Evolutionary conservation across 2,888 invertebrate genomes (phyloP).

Genomic region (Drosophila lutescens): DNA sequence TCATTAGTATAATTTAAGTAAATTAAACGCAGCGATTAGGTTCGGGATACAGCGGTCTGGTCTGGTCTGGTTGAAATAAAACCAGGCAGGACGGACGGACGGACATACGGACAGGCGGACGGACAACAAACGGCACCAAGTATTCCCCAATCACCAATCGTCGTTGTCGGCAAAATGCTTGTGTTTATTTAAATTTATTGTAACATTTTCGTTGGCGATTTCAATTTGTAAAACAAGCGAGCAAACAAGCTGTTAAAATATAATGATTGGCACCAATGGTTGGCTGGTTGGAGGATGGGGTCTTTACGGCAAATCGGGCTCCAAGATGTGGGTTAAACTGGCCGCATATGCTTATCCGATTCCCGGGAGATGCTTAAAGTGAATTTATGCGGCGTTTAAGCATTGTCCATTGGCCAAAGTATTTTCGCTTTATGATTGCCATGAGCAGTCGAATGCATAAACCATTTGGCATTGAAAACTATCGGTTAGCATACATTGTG

Average conservation of each 20-base stretch:
- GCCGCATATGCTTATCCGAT: slow-evolving; percentile 72
- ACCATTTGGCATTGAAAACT: slow-evolving; percentile 78
- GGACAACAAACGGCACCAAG: slow-evolving; percentile 46
- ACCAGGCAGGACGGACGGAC: slow-evolving; percentile 30
- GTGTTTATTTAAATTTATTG: slow-evolving; percentile 81
- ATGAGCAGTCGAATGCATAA: slow-evolving; percentile 65
- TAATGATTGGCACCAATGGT: slow-evolving; percentile 72
- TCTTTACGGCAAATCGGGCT: not conserved
- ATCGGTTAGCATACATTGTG: slow-evolving; percentile 51
- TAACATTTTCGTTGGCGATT: slow-evolving; percentile 76
- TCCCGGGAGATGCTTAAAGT: slow-evolving; percentile 34
- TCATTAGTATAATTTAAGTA: slow-evolving; percentile 83
- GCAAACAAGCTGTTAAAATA: slow-evolving; percentile 80
- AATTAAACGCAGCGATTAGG: slow-evolving; percentile 82
- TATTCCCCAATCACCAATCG: slow-evolving; percentile 29
- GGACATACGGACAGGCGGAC: slow-evolving; percentile 10
- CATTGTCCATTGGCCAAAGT: slow-evolving; percentile 58
- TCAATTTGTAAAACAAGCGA: slow-evolving; percentile 80
- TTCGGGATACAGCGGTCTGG: slow-evolving; percentile 64
- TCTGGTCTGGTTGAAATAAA: slow-evolving; percentile 9
- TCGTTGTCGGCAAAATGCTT: slow-evolving; percentile 64
- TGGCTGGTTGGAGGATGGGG: slow-evolving; percentile 23
- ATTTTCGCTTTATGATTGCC: slow-evolving; percentile 64
- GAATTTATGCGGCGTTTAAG: slow-evolving; percentile 76
- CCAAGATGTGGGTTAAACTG: slow-evolving; percentile 65